Conservation (phyloP, 2,113 vertebrate genomes). For the Rafetus swinhoei region DNA sequence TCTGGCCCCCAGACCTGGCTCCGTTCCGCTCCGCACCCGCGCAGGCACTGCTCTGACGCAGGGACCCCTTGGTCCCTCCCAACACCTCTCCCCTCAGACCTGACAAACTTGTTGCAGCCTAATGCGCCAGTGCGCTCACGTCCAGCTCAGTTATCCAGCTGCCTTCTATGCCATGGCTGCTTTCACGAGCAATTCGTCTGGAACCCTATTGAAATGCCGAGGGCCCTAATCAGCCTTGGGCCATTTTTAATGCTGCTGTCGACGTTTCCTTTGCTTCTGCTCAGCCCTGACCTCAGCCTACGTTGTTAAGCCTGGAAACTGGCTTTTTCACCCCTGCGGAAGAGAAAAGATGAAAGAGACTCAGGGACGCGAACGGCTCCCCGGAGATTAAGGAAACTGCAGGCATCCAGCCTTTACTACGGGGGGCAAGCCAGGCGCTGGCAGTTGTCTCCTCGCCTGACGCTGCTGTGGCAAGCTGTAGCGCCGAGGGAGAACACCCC, state of each 20-base stretch:
- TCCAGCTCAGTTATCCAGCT: neutral
- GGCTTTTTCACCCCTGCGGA: neutral
- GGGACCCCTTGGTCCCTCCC: neutral
- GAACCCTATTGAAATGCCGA: neutral
- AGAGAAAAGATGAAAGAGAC: neutral
- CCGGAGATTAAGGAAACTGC: neutral
- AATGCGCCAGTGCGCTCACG: neutral
- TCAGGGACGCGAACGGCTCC: neutral
- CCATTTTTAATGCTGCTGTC: neutral
- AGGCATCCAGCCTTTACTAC: neutral
- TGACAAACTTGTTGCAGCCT: neutral
- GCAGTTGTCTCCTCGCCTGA: neutral
- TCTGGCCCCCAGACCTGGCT: too few species aligned
- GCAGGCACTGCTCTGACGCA: neutral
- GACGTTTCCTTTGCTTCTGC: neutral
- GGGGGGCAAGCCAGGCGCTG: neutral
- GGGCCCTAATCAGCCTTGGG: neutral
- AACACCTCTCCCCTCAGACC: neutral
- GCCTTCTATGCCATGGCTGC: neutral
- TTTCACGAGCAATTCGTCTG: neutral
- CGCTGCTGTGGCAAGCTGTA: neutral
- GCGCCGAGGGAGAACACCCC: neutral
- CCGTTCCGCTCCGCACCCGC: neutral
- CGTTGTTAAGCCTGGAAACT: neutral
- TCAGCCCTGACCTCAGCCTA: neutral